These are phyloP conservation scores for Dicyrtoma fusca DNA, from an alignment of 2,888 invertebrate species.

Conservation along the genomic window DNA sequence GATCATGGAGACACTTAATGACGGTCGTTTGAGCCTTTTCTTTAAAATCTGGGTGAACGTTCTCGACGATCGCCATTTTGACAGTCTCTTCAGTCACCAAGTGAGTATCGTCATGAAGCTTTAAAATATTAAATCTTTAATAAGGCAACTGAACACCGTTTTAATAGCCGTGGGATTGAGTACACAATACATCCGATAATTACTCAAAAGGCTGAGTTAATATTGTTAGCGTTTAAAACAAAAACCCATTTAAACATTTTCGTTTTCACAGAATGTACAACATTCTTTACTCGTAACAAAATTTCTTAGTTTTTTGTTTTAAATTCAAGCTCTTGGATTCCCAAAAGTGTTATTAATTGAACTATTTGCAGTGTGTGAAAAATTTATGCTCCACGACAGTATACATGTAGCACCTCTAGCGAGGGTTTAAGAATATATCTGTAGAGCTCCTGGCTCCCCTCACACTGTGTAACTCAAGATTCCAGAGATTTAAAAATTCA, in stretches of 20 bases:
- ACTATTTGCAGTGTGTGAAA: too few species aligned
- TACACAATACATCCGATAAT: background rate
- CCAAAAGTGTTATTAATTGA: too few species aligned
- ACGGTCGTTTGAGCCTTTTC: conserved; percentile 29
- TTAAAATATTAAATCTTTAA: background rate
- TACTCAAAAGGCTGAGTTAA: too few species aligned
- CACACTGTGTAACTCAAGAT: too few species aligned
- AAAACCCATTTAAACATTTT: too few species aligned
- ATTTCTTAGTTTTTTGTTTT: background rate
- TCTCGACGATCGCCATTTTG: conserved; percentile 25
- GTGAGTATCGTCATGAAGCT: conserved; percentile 37
- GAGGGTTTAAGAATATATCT: too few species aligned
- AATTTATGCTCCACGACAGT: too few species aligned
- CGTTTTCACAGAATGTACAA: background rate
- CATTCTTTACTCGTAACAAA: background rate
- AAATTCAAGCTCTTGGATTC: too few species aligned
- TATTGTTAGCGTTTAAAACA: too few species aligned
- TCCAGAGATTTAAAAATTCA: background rate
- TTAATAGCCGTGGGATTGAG: background rate
- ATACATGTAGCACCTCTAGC: too few species aligned
- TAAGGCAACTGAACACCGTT: background rate
- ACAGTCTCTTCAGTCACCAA: conserved; percentile 28
- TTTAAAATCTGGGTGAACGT: conserved; percentile 35
- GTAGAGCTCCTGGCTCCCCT: too few species aligned
- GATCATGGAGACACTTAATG: conserved; percentile 31